Conservation (phyloP, 1,140 invertebrate species). For the Arion vulgaris region DNA sequence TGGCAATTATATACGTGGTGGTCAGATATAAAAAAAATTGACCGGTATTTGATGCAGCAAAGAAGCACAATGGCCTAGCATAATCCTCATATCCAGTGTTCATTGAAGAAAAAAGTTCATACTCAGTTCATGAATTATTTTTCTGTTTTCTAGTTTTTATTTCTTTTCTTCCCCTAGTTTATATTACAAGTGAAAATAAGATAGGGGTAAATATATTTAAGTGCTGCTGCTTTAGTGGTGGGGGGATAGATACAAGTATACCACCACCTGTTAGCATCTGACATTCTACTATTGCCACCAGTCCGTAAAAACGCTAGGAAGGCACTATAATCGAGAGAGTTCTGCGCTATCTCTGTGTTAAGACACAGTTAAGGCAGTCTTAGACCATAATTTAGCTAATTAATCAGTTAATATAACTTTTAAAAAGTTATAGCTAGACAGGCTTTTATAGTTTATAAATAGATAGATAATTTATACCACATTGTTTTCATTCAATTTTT, state of each 20-base stretch:
- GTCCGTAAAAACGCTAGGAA: constrained; percentile 38
- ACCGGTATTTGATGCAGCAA: not conserved
- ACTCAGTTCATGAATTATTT: not conserved
- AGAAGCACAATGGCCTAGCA: too few relatives aligned
- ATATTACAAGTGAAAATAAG: too few relatives aligned
- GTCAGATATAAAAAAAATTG: constrained; percentile 32
- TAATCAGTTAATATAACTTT: not conserved
- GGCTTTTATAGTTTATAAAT: too few relatives aligned
- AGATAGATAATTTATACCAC: too few relatives aligned
- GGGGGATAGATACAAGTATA: not conserved
- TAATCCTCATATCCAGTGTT: too few relatives aligned
- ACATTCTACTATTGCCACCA: constrained; percentile 40
- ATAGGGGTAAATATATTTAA: not conserved
- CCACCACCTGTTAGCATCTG: constrained; percentile 24
- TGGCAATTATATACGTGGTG: constrained; percentile 41
- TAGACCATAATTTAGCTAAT: not conserved
- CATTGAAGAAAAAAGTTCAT: not conserved
- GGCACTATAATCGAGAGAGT: constrained; percentile 40
- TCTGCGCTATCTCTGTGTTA: constrained; percentile 43
- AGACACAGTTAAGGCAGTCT: constrained; percentile 33
- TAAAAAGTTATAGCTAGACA: too few relatives aligned
- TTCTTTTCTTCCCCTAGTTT: too few relatives aligned
- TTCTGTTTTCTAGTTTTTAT: not conserved
- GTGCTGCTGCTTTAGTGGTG: constrained; percentile 39
- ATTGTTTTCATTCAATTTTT: too few relatives aligned